These are phyloP conservation scores for Caenorhabditis remanei DNA, from an alignment of 1,140 invertebrate genomes.

Conservation along the genomic window DNA sequence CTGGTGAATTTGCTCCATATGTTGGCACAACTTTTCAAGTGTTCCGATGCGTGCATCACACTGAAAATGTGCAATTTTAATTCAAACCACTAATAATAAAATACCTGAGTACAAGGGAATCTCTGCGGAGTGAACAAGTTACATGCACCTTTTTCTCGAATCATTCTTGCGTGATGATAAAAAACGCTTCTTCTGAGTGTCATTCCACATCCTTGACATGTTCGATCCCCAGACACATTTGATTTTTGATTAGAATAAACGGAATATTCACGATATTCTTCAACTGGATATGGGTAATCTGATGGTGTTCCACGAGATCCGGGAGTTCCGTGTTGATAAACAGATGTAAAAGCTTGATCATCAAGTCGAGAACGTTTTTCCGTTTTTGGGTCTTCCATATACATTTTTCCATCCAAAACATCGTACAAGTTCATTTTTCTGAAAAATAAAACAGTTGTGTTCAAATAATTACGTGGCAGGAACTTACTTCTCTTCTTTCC, in stretches of 20 bases:
- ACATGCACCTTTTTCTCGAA: conserved; percentile 59
- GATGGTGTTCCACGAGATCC: background rate
- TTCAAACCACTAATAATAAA: background rate
- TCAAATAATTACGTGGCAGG: background rate
- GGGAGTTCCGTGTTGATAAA: background rate
- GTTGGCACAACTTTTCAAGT: conserved; percentile 58
- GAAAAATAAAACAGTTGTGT: background rate
- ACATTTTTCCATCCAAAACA: conserved; percentile 24
- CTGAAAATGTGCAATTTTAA: conserved; percentile 50
- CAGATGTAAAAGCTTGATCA: background rate
- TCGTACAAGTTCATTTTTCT: conserved; percentile 35
- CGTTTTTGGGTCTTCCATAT: background rate
- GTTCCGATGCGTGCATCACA: conserved; percentile 59
- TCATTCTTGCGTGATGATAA: conserved; percentile 64
- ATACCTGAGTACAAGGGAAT: conserved; percentile 51
- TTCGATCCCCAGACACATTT: background rate
- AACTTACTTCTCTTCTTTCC: background rate
- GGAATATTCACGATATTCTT: background rate
- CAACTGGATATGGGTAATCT: background rate
- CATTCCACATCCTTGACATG: conserved; percentile 58
- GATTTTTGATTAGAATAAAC: background rate
- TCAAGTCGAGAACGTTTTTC: background rate
- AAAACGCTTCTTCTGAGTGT: conserved; percentile 55
- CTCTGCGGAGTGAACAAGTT: conserved; percentile 60
- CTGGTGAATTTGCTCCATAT: conserved; percentile 60